phyloP scores from a whole-genome alignment of 2,113 vertebrate genomes.

The Stegostoma tigrinum region DNA sequence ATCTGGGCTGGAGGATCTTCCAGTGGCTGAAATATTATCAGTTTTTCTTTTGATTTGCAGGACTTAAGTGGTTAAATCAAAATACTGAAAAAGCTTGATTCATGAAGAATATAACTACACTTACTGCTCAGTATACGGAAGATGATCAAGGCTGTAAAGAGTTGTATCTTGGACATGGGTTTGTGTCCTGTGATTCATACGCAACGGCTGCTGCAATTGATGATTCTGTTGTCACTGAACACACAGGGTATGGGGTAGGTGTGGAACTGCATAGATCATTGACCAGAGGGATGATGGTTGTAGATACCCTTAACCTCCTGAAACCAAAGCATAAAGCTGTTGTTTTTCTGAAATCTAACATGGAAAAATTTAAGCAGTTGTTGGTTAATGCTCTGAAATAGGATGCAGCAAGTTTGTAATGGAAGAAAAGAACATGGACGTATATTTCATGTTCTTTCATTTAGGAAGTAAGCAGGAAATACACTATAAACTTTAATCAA shows the following conservation, averaged over 20 bases:
- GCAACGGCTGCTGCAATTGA: conserved; percentile 60
- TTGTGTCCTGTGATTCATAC: conserved; percentile 60
- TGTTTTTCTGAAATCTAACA: conserved; percentile 53
- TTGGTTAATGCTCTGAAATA: conserved; percentile 51
- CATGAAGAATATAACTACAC: conserved; percentile 58
- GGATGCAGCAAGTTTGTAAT: background rate
- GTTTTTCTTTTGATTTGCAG: conserved; percentile 43
- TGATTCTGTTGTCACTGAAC: conserved; percentile 49
- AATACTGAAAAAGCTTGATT: conserved; percentile 52
- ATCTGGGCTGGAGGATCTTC: background rate
- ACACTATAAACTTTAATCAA: background rate
- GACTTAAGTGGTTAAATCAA: conserved; percentile 54
- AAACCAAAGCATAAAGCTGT: conserved; percentile 52
- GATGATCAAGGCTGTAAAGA: conserved; percentile 43
- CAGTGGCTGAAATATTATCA: background rate
- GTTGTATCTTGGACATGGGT: conserved; percentile 52
- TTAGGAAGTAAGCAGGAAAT: background rate
- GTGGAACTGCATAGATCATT: conserved; percentile 59
- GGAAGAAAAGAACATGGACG: too few species aligned
- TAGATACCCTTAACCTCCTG: conserved; percentile 51
- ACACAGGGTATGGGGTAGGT: conserved; percentile 46
- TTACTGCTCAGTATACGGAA: conserved; percentile 52
- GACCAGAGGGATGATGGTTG: conserved; percentile 56
- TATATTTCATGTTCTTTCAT: background rate
- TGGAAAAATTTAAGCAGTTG: conserved; percentile 48